Conservation (phyloP, 1,140 invertebrate genomes). For the Hyles vespertilio region DNA sequence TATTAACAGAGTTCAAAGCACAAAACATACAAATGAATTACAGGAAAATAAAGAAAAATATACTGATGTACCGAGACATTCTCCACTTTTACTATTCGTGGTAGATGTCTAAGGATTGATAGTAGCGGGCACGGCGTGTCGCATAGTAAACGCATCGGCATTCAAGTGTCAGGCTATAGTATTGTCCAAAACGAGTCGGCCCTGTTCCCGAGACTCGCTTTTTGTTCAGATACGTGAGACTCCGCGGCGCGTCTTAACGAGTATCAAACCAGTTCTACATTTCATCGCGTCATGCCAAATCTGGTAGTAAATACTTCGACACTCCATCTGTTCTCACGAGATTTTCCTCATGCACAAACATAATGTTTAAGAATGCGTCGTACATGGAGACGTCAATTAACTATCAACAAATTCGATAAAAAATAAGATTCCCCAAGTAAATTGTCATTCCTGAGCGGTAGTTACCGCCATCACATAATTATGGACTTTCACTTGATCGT, state of each 20-base stretch:
- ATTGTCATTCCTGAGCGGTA: background rate
- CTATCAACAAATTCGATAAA: slow-evolving; percentile 11
- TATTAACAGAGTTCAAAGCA: too few relatives aligned
- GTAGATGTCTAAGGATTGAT: background rate
- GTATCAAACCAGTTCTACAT: slow-evolving; percentile 68
- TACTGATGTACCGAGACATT: too few relatives aligned
- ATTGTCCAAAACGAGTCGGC: slow-evolving; percentile 66
- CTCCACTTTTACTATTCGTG: too few relatives aligned
- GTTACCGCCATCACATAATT: slow-evolving; percentile 38
- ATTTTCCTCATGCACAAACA: slow-evolving; percentile 23
- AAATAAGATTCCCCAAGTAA: slow-evolving; percentile 24
- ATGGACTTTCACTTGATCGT: slow-evolving; percentile 56
- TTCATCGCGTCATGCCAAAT: slow-evolving; percentile 63
- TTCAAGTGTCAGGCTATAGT: slow-evolving; percentile 57
- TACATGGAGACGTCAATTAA: background rate
- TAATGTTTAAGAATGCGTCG: too few relatives aligned
- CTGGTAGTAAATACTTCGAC: slow-evolving; percentile 61
- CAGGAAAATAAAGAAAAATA: too few relatives aligned
- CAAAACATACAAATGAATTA: too few relatives aligned
- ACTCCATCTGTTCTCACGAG: slow-evolving; percentile 47
- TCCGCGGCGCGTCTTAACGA: slow-evolving; percentile 64
- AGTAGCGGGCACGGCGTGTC: slow-evolving; percentile 29
- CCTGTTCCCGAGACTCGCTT: slow-evolving; percentile 47
- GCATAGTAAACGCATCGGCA: slow-evolving; percentile 56
- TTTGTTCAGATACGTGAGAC: slow-evolving; percentile 69